These are phyloP conservation scores for Tympanoctomys barrerae DNA, from an alignment of 2,797 vertebrate species.

Conservation along the genomic window DNA sequence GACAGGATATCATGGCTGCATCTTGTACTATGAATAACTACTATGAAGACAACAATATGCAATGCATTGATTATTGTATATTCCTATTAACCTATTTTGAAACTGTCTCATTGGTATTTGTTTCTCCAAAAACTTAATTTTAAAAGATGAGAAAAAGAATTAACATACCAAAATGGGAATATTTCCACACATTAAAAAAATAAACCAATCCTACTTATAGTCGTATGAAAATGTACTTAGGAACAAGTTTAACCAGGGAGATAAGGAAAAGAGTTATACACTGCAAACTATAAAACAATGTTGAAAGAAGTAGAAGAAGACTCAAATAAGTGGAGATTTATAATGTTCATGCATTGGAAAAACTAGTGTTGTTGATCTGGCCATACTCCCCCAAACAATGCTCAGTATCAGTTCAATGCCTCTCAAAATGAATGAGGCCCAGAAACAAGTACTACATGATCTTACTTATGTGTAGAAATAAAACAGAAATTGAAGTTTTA, in stretches of 20 bases:
- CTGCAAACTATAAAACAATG: neutral
- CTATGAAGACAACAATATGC: too few relatives aligned
- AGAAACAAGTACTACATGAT: neutral
- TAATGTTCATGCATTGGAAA: neutral
- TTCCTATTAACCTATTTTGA: too few relatives aligned
- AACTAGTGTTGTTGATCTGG: neutral
- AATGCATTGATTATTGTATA: too few relatives aligned
- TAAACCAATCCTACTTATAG: neutral
- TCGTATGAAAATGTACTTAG: neutral
- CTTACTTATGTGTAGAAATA: neutral
- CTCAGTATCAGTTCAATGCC: neutral
- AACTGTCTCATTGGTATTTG: too few relatives aligned
- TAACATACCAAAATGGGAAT: neutral
- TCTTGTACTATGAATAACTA: too few relatives aligned
- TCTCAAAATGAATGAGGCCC: neutral
- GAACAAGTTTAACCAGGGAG: neutral
- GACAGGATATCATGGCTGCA: too few relatives aligned
- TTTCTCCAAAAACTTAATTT: too few relatives aligned
- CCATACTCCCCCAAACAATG: neutral
- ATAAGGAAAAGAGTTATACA: neutral
- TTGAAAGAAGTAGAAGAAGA: neutral
- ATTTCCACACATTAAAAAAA: neutral
- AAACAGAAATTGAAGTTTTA: neutral
- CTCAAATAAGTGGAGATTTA: neutral
- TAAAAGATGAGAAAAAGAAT: too few relatives aligned